Percentiles rank a stretch among this genome's conserved stretches.
Evolutionary conservation across 2,113 vertebrate species (phyloP).

Genomic region (Pavo muticus): DNA sequence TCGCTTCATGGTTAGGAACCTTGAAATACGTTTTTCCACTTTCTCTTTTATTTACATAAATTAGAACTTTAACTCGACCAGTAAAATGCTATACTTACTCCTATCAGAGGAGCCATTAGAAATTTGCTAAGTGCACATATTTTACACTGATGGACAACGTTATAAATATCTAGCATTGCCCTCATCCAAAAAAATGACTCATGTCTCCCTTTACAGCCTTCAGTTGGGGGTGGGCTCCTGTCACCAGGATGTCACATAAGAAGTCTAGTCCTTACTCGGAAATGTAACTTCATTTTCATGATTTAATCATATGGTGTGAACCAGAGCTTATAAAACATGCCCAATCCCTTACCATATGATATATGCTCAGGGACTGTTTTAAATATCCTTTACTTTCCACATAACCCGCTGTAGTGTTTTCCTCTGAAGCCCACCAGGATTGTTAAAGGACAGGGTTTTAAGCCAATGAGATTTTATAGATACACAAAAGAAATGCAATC

Average conservation of each 20-base stretch:
- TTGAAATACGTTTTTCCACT: background rate
- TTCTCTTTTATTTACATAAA: slow-evolving; percentile 6
- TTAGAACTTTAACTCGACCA: background rate
- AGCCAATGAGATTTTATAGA: background rate
- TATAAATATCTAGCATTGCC: background rate
- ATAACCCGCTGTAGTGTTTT: background rate
- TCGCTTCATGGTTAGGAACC: background rate
- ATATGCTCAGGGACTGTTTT: background rate
- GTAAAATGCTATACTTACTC: background rate
- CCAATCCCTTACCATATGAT: background rate
- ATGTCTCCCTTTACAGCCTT: background rate
- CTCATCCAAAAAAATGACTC: background rate
- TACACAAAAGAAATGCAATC: background rate
- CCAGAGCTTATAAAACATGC: background rate
- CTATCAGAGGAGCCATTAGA: background rate
- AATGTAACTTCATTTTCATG: background rate
- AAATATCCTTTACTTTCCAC: background rate
- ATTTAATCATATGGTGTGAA: background rate
- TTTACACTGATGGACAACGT: background rate
- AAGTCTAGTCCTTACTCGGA: background rate
- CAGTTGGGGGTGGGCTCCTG: background rate
- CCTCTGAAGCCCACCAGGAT: background rate
- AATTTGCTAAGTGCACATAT: background rate
- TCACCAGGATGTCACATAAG: background rate
- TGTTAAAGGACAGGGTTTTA: background rate